Conservation (phyloP, 2,888 invertebrate genomes). For the Apamea sordens region DNA sequence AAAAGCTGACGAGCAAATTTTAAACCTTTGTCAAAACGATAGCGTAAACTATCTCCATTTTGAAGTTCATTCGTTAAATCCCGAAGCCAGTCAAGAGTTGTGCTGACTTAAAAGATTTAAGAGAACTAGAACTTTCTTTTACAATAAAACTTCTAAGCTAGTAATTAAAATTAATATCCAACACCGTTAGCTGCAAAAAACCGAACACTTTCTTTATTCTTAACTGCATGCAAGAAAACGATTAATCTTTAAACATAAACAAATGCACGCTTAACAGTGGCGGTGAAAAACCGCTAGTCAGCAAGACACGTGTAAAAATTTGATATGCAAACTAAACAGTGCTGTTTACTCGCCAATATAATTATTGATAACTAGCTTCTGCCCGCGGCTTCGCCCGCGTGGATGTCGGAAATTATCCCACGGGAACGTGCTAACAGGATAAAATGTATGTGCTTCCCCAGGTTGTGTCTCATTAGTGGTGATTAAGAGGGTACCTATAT, state of each 20-base stretch:
- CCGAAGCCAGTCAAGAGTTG: not conserved
- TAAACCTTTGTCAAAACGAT: not conserved
- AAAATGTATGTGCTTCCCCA: too few species aligned
- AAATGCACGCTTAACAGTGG: slow-evolving; percentile 15
- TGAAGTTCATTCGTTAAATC: not conserved
- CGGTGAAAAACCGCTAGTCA: slow-evolving; percentile 8
- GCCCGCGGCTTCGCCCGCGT: too few species aligned
- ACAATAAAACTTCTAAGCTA: not conserved
- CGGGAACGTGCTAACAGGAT: too few species aligned
- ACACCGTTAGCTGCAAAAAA: slow-evolving; percentile 10
- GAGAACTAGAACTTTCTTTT: slow-evolving; percentile 1
- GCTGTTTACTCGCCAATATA: slow-evolving; percentile 47
- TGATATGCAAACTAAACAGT: slow-evolving; percentile 51
- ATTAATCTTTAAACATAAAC: slow-evolving; percentile 39
- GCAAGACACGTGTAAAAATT: slow-evolving; percentile 55
- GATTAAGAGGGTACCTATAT: too few species aligned
- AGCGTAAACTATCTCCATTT: not conserved
- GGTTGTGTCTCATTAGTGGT: too few species aligned
- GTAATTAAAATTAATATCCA: slow-evolving; percentile 8
- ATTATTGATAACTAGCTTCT: slow-evolving; percentile 22
- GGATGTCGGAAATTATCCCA: too few species aligned
- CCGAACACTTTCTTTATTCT: slow-evolving; percentile 19
- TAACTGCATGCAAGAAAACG: slow-evolving; percentile 17
- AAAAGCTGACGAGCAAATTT: not conserved
- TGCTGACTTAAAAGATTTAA: not conserved